phyloP scores from a whole-genome alignment of 2,797 vertebrate species.

The Sebastes minor region DNA sequence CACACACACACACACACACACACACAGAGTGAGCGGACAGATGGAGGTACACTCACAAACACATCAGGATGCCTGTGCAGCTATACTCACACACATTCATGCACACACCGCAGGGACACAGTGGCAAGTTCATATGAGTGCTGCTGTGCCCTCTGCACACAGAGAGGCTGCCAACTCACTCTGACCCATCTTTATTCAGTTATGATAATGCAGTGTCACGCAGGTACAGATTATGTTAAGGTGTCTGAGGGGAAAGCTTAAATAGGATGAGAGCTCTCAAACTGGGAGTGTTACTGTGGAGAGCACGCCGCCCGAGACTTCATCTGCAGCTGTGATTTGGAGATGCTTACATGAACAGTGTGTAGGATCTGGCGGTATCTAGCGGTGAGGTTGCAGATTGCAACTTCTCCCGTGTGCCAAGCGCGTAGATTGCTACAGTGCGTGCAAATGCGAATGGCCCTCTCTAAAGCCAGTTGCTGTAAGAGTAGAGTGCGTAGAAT shows the following conservation, averaged over 20 bases:
- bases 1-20: slow-evolving; percentile 20
- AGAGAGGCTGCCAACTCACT: slow-evolving; percentile 45
- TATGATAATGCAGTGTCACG: slow-evolving; percentile 69
- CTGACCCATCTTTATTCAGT: slow-evolving; percentile 73
- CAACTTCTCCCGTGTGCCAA: no score
- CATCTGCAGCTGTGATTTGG: slow-evolving; percentile 10
- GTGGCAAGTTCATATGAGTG: slow-evolving; percentile 22
- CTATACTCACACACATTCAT: slow-evolving; percentile 11
- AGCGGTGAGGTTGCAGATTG: no score
- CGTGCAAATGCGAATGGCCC: no score
- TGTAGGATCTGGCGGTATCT: no score
- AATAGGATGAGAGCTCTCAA: slow-evolving; percentile 39
- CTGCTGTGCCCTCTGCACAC: slow-evolving; percentile 37
- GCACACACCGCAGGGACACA: slow-evolving; percentile 15
- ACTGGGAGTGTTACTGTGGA: not conserved
- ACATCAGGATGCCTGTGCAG: slow-evolving; percentile 1
- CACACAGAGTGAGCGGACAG: slow-evolving; percentile 36
- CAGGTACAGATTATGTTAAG: slow-evolving; percentile 57
- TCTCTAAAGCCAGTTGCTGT: no score
- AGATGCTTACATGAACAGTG: not conserved
- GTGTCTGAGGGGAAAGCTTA: slow-evolving; percentile 44
- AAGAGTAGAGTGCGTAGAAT: no score
- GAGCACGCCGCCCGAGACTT: not conserved
- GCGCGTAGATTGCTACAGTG: accelerated
- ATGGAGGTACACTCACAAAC: slow-evolving; percentile 31